phyloP scores from a whole-genome alignment of 1,140 invertebrate genomes.

The Holotrichia oblita region DNA sequence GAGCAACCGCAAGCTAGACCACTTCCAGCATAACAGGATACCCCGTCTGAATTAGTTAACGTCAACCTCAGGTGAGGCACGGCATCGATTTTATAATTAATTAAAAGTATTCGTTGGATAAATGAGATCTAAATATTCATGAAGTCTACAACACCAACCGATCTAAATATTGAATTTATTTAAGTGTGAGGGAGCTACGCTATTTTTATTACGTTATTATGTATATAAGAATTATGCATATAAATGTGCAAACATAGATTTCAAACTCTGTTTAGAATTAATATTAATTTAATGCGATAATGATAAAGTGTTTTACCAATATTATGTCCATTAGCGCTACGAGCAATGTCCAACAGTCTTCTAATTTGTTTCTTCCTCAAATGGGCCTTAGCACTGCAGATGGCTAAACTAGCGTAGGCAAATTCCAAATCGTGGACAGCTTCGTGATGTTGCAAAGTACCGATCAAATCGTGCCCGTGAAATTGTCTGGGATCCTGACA shows the following conservation, averaged over 20 bases:
- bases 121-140: constrained; percentile 2
- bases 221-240: too few species aligned
- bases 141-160: background rate
- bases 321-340: constrained; percentile 78
- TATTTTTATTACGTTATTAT: background rate
- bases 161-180: constrained; percentile 4
- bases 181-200: background rate
- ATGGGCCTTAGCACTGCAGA: constrained; percentile 83
- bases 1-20: too few species aligned
- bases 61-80: background rate
- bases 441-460: constrained; percentile 66
- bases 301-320: constrained; percentile 70
- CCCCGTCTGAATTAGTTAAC: too few species aligned
- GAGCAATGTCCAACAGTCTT: constrained; percentile 78
- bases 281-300: too few species aligned
- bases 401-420: constrained; percentile 71
- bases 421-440: constrained; percentile 73
- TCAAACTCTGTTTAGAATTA: too few species aligned
- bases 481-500: constrained; percentile 85
- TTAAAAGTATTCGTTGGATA: background rate
- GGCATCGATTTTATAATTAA: constrained; percentile 6
- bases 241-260: too few species aligned
- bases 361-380: constrained; percentile 81
- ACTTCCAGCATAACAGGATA: too few species aligned
- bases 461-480: constrained; percentile 78